phyloP scores from a whole-genome alignment of 2,113 vertebrate species.

The Sorex araneus region DNA sequence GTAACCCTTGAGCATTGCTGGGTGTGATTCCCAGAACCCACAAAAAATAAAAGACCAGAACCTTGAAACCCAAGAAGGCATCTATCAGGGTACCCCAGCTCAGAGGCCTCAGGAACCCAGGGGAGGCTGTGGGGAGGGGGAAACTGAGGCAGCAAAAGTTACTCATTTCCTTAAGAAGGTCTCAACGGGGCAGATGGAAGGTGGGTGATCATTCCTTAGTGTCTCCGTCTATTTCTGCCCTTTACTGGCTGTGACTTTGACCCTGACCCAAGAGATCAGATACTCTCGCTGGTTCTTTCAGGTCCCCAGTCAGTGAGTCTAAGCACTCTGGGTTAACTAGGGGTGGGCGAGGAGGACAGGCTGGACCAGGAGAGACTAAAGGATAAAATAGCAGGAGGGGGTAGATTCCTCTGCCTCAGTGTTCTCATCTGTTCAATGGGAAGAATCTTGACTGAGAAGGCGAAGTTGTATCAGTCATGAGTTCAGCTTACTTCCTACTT shows the following conservation, averaged over 20 bases:
- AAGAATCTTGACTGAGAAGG: not conserved
- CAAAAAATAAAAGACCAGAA: not conserved
- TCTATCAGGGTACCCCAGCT: accelerated
- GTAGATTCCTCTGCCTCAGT: not conserved
- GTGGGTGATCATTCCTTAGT: not conserved
- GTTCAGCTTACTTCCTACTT: too few species aligned
- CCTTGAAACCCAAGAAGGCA: accelerated
- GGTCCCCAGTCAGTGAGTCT: not conserved
- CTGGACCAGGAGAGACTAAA: not conserved
- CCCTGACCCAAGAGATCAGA: not conserved
- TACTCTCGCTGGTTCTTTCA: not conserved
- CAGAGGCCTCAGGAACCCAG: too few species aligned
- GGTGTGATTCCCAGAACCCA: too few species aligned
- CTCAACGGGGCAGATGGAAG: not conserved
- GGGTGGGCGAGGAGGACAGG: too few species aligned
- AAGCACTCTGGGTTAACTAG: not conserved
- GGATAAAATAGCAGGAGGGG: not conserved
- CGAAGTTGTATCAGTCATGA: too few species aligned
- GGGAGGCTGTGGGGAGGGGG: not conserved
- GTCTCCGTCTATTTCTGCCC: not conserved
- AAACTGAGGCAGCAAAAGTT: not conserved
- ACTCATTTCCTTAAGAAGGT: too few species aligned
- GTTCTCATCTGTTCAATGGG: not conserved
- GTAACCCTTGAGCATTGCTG: too few species aligned
- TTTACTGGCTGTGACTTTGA: not conserved